phyloP scores from a whole-genome alignment of 2,113 vertebrate genomes.

The Nesoenas mayeri region DNA sequence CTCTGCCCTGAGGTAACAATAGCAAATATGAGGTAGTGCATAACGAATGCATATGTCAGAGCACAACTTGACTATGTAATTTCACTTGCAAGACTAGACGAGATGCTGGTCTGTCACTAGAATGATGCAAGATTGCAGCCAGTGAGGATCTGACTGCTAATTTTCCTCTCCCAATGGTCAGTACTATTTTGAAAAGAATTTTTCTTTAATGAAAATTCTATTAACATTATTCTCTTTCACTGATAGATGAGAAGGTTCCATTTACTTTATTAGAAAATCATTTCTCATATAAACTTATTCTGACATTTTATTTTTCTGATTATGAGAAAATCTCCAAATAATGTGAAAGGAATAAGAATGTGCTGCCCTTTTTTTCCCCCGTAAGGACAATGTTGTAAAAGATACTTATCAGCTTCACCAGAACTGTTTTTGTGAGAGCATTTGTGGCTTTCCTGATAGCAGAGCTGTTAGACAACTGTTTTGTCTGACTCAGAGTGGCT shows the following conservation, averaged over 20 bases:
- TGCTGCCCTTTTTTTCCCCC: background rate
- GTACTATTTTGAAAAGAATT: background rate
- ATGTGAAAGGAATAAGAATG: background rate
- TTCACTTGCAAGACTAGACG: background rate
- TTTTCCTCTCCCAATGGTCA: background rate
- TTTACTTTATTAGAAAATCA: background rate
- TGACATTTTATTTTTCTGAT: background rate
- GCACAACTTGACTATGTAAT: background rate
- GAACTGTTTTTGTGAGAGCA: background rate
- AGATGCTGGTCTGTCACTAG: slow-evolving; percentile 38
- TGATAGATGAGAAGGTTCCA: background rate
- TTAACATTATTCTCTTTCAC: background rate
- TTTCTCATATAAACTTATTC: background rate
- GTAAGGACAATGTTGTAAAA: background rate
- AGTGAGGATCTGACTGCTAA: slow-evolving; percentile 42
- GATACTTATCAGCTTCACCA: background rate
- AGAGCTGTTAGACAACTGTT: background rate
- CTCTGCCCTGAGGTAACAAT: background rate
- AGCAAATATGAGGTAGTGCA: background rate
- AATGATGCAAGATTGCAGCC: background rate
- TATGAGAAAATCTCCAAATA: background rate
- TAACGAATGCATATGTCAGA: background rate
- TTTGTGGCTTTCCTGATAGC: background rate
- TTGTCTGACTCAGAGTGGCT: background rate
- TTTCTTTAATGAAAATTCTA: background rate